Percentiles rank a stretch among this genome's conserved stretches.
Evolutionary conservation across 2,113 vertebrate genomes (phyloP).

Genomic region (Trogon surrucura): DNA sequence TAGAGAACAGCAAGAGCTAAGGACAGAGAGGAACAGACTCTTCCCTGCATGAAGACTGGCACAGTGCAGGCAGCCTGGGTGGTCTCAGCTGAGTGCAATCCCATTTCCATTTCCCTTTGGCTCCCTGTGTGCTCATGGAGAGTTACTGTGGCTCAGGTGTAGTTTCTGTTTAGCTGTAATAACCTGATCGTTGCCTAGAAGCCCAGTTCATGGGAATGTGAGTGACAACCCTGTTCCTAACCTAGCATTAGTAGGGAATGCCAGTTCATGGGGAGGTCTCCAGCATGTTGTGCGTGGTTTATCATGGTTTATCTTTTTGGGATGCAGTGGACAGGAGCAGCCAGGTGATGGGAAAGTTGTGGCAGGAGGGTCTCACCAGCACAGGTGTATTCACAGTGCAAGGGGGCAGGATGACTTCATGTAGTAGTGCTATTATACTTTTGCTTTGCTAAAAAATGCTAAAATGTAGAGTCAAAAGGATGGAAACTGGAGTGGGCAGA

Average conservation of each 20-base stretch:
- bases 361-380: neutral
- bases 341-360: neutral
- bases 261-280: neutral
- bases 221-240: neutral
- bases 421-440: neutral
- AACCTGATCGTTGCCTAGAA: fast-evolving
- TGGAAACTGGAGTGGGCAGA: neutral
- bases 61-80: neutral
- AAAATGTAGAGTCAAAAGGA: neutral
- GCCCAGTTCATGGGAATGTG: neutral
- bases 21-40: neutral
- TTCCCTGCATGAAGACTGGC: neutral
- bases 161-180: neutral
- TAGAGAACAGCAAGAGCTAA: neutral
- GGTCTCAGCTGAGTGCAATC: neutral
- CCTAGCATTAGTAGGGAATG: fast-evolving
- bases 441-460: neutral
- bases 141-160: neutral
- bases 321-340: neutral
- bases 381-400: neutral
- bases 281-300: neutral
- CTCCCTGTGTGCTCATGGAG: neutral
- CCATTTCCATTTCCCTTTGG: neutral
- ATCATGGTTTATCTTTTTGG: neutral
- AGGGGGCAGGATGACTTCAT: neutral